Conservation (phyloP, 2,797 vertebrate genomes). For the Enteromius fasciolatus region DNA sequence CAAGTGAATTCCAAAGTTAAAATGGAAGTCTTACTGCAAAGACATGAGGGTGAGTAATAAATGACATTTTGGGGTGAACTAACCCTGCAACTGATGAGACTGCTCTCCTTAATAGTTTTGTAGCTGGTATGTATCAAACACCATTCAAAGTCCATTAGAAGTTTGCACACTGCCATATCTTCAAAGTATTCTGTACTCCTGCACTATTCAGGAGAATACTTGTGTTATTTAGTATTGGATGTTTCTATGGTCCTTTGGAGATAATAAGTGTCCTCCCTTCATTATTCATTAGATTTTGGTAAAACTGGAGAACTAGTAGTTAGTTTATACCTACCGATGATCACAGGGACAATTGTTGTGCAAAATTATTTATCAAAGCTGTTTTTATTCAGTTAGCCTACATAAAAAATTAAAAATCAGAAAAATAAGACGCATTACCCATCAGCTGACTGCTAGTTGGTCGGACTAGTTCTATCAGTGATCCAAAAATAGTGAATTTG, state of each 20-base stretch:
- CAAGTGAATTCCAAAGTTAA: neutral
- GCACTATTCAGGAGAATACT: neutral
- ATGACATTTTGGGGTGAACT: neutral
- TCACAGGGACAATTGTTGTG: neutral
- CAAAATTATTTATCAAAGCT: neutral
- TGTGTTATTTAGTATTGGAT: neutral
- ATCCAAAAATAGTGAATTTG: neutral
- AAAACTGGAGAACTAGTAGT: neutral
- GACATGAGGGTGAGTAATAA: neutral
- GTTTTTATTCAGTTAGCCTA: neutral
- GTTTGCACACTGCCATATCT: neutral
- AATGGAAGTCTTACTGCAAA: too few relatives aligned
- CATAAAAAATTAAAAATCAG: neutral
- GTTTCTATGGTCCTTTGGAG: neutral
- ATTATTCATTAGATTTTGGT: neutral
- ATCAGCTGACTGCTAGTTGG: neutral
- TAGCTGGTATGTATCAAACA: neutral
- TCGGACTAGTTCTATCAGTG: neutral
- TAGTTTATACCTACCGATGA: neutral
- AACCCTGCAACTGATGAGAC: neutral
- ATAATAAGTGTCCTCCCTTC: neutral
- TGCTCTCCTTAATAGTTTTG: neutral
- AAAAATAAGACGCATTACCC: neutral
- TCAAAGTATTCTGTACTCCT: neutral
- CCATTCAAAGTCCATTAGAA: neutral